Conservation (phyloP, 2,113 vertebrate species). For the Serinus canaria region DNA sequence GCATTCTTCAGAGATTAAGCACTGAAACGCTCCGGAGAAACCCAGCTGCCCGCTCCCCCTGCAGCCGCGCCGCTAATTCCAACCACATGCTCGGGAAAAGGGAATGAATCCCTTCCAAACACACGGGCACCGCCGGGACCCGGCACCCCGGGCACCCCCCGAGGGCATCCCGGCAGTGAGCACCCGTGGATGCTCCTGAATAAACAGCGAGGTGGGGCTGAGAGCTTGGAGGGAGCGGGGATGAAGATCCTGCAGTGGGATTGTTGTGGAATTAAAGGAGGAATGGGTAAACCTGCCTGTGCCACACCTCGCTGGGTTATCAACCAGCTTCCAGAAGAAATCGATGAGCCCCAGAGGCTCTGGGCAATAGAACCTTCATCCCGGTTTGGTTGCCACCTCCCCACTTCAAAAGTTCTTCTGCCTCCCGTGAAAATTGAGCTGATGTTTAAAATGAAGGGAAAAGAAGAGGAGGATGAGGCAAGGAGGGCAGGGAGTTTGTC, state of each 20-base stretch:
- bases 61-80: conserved; percentile 10
- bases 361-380: neutral
- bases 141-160: neutral
- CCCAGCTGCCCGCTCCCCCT: conserved; percentile 47
- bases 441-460: neutral
- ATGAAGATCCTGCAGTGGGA: neutral
- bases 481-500: neutral
- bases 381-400: neutral
- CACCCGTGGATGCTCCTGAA: fast-evolving
- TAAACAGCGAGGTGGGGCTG: fast-evolving
- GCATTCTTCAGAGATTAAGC: conserved; percentile 44
- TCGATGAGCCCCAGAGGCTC: fast-evolving
- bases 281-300: neutral
- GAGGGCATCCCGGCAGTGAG: fast-evolving
- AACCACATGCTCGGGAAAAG: conserved; percentile 18
- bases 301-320: neutral
- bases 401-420: neutral
- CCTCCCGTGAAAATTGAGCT: neutral
- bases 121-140: neutral
- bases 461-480: fast-evolving
- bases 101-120: neutral
- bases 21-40: conserved; percentile 37
- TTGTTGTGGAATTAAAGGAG: neutral
- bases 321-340: neutral
- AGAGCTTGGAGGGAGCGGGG: fast-evolving